Conservation (phyloP, 2,888 invertebrate species). For the Drosophila mulleri region DNA sequence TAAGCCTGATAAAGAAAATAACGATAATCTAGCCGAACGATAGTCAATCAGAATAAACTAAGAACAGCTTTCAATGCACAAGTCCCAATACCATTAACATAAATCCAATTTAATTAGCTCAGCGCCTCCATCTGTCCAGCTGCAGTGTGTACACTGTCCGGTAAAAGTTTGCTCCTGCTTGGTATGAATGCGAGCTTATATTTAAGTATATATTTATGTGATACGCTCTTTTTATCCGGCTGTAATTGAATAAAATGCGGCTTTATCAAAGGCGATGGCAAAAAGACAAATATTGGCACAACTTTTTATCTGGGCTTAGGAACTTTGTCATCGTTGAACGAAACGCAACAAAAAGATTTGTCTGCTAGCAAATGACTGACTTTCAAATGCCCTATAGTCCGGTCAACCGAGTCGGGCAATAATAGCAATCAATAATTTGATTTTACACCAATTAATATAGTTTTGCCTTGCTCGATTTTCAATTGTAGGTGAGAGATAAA, state of each 20-base stretch:
- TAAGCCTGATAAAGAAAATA: constrained; percentile 13
- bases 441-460: background rate
- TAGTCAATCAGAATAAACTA: constrained; percentile 40
- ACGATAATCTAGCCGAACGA: constrained; percentile 22
- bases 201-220: constrained; percentile 27
- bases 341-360: constrained; percentile 5
- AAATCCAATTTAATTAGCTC: constrained; percentile 77
- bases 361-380: background rate
- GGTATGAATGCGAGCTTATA: constrained; percentile 3
- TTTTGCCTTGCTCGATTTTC: background rate
- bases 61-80: constrained; percentile 37
- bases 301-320: constrained; percentile 73
- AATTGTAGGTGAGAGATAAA: background rate
- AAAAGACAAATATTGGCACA: constrained; percentile 73
- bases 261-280: constrained; percentile 46
- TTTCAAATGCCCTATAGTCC: constrained; percentile 21
- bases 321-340: constrained; percentile 48
- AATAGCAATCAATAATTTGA: too few species aligned
- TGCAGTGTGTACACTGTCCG: constrained; percentile 14
- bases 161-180: constrained; percentile 46
- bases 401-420: background rate
- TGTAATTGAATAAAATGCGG: constrained; percentile 77
- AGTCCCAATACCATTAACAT: constrained; percentile 41
- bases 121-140: constrained; percentile 9
- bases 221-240: constrained; percentile 64